Conservation (phyloP, 2,888 invertebrate genomes). For the Lycaena phlaeas region DNA sequence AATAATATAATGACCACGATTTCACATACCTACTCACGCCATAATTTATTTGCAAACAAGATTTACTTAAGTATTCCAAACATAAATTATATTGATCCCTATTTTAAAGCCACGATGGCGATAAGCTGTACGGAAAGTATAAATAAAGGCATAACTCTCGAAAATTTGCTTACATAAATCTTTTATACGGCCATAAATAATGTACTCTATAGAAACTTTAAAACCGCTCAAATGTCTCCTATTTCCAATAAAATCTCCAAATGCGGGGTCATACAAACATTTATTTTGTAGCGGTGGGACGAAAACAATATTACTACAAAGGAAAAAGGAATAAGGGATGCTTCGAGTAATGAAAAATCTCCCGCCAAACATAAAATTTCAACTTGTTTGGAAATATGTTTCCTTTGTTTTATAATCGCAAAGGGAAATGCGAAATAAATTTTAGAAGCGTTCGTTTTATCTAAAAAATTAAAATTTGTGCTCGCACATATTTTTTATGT, state of each 20-base stretch:
- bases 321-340: constrained; percentile 31
- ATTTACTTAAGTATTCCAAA: neutral
- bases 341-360: constrained; percentile 46
- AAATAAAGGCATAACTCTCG: neutral
- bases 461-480: neutral
- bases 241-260: neutral
- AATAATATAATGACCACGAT: too few relatives aligned
- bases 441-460: neutral
- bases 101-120: constrained; percentile 1
- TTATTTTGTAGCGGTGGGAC: constrained; percentile 43
- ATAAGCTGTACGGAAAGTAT: constrained; percentile 1
- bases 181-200: neutral
- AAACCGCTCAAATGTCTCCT: too few relatives aligned
- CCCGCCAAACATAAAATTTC: constrained; percentile 37
- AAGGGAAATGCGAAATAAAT: constrained; percentile 1
- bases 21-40: too few relatives aligned
- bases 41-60: too few relatives aligned
- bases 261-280: constrained; percentile 42
- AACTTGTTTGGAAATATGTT: constrained; percentile 31
- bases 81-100: constrained; percentile 4
- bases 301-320: constrained; percentile 59
- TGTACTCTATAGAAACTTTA: too few relatives aligned
- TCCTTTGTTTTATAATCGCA: constrained; percentile 24
- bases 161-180: neutral
- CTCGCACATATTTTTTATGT: too few relatives aligned